Evolutionary conservation across 2,113 vertebrate species (phyloP).

Genomic region (human): GRCh38 chr7:86447501-86448000

Average conservation of each 20-base stretch:
- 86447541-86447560: not conserved
- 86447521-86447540: not conserved
- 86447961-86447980: not conserved
- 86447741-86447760: not conserved
- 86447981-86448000: not conserved
- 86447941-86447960: not conserved
- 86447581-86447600: not conserved
- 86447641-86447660: conserved; percentile 2
- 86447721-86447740: not conserved
- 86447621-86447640: not conserved
- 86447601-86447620: not conserved
- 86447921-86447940: not conserved
- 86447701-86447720: not conserved
- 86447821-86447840: conserved; percentile 5
- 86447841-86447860: conserved; percentile 29
- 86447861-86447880: not conserved
- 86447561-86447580: not conserved
- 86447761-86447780: conserved; percentile 39
- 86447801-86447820: conserved; percentile 21
- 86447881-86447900: not conserved
- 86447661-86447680: conserved; percentile 48
- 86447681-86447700: conserved; percentile 48
- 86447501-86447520: not conserved
- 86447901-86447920: not conserved
- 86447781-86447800: conserved; percentile 31